Evolutionary conservation across 2,888 invertebrate genomes (phyloP), one percentile per base, ranked within the genome.

Genomic region (Nemurella pictetii): DNA sequence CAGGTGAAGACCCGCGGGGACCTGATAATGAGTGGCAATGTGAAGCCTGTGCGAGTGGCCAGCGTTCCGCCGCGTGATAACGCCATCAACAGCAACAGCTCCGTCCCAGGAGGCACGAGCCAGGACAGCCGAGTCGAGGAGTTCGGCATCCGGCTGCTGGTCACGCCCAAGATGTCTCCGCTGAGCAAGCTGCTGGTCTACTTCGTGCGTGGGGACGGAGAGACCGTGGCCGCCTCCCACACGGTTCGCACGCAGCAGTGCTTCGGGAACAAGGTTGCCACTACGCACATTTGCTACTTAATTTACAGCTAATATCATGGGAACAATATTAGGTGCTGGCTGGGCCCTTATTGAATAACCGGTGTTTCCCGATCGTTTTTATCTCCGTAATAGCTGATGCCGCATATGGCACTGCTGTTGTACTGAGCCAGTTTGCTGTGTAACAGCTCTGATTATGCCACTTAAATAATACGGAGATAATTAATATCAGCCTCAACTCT

Each of bases 191-290:
- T 92, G 85, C 89, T 94, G 0, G 92, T 93, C 0, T 94, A 92
- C 87, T 93, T 93, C 88, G 90, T 92, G 85, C 89, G 91, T 32
- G 88, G 91, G 27, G 91, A 92, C 74, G 92, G 92, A 0, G 93
- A 94, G 87, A 89, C 93, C 0, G 91, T 94, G 12, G 93, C 93
- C 75, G 92, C 93, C 3, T 91, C 91, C 87, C 91, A 92, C 85
- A 90, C 91, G 87, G 91, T 93, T 85, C 90, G 91, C 26, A 91
- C 93, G 87, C 91, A 92, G 4, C 92, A 92, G 36, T 94, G 94
- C 88, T 93, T 93, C 87, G 90, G 89, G 15, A 93, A 94, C 88
- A 92, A 93, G 91, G 94, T 93, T n/a, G n/a, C n/a, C n/a, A n/a
- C n/a, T n/a, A n/a, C n/a, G n/a, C n/a, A n/a, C n/a, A n/a, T n/a